phyloP scores from a whole-genome alignment of 2,888 invertebrate species.

The Metellina segmentata region DNA sequence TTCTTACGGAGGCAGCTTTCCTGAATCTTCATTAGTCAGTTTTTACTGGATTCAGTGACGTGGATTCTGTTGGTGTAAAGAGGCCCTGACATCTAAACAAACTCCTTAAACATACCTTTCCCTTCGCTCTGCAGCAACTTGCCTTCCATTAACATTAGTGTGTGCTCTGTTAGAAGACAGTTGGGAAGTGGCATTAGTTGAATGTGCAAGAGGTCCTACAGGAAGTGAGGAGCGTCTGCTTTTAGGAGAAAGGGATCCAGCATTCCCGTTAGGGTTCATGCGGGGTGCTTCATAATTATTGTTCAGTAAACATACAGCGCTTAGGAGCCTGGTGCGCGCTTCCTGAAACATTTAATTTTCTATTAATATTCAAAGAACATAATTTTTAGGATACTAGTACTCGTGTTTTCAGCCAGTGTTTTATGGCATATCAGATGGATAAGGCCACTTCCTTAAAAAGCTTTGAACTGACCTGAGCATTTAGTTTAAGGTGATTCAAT shows the following conservation, averaged over 20 bases:
- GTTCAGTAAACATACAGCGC: slow-evolving; percentile 68
- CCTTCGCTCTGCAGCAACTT: slow-evolving; percentile 18
- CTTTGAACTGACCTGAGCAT: not conserved
- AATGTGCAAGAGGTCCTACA: slow-evolving; percentile 61
- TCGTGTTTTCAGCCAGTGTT: too few relatives aligned
- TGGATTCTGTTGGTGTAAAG: not conserved
- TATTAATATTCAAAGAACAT: too few relatives aligned
- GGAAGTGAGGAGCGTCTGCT: slow-evolving; percentile 68
- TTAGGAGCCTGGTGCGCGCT: slow-evolving; percentile 55
- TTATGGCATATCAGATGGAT: too few relatives aligned
- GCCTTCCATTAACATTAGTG: slow-evolving; percentile 46
- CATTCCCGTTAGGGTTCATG: slow-evolving; percentile 5
- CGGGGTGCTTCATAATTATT: slow-evolving; percentile 40
- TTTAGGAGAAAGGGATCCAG: slow-evolving; percentile 65
- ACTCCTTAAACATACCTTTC: slow-evolving; percentile 27
- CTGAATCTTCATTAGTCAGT: too few relatives aligned
- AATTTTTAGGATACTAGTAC: too few relatives aligned
- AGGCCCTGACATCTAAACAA: not conserved
- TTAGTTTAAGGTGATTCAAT: too few relatives aligned
- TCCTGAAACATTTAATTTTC: slow-evolving; percentile 38
- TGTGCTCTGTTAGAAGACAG: slow-evolving; percentile 29
- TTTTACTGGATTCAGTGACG: not conserved
- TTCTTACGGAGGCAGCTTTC: too few relatives aligned
- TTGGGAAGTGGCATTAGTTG: not conserved
- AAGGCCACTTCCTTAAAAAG: too few relatives aligned